Evolutionary conservation across 2,113 vertebrate species (phyloP).

Genomic region (human): GRCh38 chr2:136306001-136306500

Average conservation of each 20-base stretch:
- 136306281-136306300: neutral
- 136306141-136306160: neutral
- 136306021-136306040: neutral
- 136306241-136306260: neutral
- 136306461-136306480: neutral
- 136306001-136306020: neutral
- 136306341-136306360: neutral
- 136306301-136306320: neutral
- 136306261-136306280: neutral
- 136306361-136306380: neutral
- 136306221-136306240: neutral
- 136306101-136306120: neutral
- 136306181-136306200: neutral
- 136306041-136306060: neutral
- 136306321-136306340: neutral
- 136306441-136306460: neutral
- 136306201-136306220: neutral
- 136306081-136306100: neutral
- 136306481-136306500: neutral
- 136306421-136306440: neutral
- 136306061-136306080: neutral
- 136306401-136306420: neutral
- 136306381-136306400: slow-evolving; percentile 4
- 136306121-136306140: neutral
- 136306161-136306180: neutral